Conservation (phyloP, 1,140 invertebrate genomes). For the Zaprionus davidi region DNA sequence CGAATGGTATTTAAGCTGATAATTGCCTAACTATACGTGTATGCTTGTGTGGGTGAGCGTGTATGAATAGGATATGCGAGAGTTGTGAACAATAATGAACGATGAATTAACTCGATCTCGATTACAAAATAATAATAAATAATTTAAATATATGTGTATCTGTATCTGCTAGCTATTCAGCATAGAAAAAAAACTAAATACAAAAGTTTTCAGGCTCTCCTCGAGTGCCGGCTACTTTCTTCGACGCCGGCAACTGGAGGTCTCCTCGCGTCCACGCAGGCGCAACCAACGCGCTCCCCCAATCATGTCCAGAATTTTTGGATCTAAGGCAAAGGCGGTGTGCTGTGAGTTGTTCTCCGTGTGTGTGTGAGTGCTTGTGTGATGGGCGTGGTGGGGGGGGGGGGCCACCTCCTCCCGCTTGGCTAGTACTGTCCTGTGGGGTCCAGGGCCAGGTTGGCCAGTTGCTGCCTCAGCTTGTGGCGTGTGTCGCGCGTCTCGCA, state of each 20-base stretch:
- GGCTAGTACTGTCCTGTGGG: slow-evolving; percentile 81
- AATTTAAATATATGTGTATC: slow-evolving; percentile 55
- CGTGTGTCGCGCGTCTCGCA: slow-evolving; percentile 61
- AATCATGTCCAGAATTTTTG: slow-evolving; percentile 68
- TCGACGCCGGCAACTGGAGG: slow-evolving; percentile 82
- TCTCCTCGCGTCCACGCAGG: slow-evolving; percentile 83
- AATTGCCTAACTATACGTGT: slow-evolving; percentile 17
- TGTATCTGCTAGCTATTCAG: slow-evolving; percentile 42
- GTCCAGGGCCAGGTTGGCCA: slow-evolving; percentile 53
- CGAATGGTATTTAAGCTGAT: slow-evolving; percentile 55
- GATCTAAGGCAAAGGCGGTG: slow-evolving; percentile 72
- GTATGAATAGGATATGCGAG: slow-evolving; percentile 22
- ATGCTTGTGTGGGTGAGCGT: slow-evolving; percentile 38
- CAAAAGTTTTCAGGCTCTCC: slow-evolving; percentile 37
- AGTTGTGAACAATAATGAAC: slow-evolving; percentile 63
- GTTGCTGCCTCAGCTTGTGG: slow-evolving; percentile 61
- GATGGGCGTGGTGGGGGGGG: neutral
- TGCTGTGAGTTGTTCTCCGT: slow-evolving; percentile 5
- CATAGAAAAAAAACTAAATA: slow-evolving; percentile 70
- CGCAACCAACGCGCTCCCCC: slow-evolving; percentile 78
- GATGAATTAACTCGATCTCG: slow-evolving; percentile 50
- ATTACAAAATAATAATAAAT: slow-evolving; percentile 59
- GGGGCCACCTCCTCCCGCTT: neutral
- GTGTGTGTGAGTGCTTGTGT: neutral
- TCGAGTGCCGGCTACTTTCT: slow-evolving; percentile 61